Percentiles rank a stretch among this genome's conserved stretches.
Evolutionary conservation across 2,888 invertebrate species (phyloP).

Genomic region (Eilema caniola): DNA sequence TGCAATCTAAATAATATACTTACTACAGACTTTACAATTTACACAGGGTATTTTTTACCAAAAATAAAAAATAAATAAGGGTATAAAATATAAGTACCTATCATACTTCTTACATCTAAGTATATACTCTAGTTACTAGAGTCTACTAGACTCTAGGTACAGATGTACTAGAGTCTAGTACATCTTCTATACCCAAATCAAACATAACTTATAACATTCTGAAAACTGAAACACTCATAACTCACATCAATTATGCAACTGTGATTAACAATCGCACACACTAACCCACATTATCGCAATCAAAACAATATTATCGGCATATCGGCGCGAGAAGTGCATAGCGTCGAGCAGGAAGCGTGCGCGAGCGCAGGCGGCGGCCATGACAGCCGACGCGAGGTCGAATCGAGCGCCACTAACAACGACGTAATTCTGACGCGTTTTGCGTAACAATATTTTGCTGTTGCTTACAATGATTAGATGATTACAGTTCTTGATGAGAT

Average conservation of each 20-base stretch:
- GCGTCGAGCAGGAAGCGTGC: conserved; percentile 58
- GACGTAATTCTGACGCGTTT: conserved; percentile 62
- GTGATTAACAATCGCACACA: conserved; percentile 29
- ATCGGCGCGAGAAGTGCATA: conserved; percentile 54
- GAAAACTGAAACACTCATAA: conserved; percentile 23
- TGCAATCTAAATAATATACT: too few relatives aligned
- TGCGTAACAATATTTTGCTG: conserved; percentile 52
- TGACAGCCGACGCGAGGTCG: conserved; percentile 55
- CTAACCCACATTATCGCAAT: conserved; percentile 49
- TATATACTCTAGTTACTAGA: too few relatives aligned
- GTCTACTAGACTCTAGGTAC: too few relatives aligned
- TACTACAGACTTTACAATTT: too few relatives aligned
- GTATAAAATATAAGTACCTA: too few relatives aligned
- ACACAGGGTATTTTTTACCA: too few relatives aligned
- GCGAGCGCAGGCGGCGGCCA: conserved; percentile 45
- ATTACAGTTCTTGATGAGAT: background rate
- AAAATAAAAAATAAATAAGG: too few relatives aligned
- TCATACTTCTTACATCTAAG: too few relatives aligned
- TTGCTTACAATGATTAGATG: conserved; percentile 9
- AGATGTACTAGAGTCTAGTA: too few relatives aligned
- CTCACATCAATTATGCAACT: conserved; percentile 46
- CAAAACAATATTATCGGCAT: conserved; percentile 56
- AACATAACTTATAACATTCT: conserved; percentile 2
- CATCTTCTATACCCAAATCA: background rate
- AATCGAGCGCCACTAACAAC: conserved; percentile 52